phyloP scores from a whole-genome alignment of 2,797 vertebrate species.

The Aythya fuligula region DNA sequence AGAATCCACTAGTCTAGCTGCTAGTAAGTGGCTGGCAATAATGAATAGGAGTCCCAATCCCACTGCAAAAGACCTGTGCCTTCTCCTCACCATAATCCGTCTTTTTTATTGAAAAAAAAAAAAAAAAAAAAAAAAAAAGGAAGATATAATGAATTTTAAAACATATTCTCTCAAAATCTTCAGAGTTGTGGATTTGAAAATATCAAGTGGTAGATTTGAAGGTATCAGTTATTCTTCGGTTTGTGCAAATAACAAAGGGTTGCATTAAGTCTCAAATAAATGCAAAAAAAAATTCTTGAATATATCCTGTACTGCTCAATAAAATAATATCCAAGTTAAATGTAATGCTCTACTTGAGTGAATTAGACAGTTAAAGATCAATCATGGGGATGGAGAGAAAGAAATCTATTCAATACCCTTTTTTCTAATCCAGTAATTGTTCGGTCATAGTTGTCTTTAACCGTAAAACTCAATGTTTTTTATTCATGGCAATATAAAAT shows the following conservation, averaged over 20 bases:
- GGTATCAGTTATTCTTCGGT: not conserved
- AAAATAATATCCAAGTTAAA: not conserved
- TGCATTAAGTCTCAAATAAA: not conserved
- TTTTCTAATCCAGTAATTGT: not conserved
- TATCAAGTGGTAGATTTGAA: not conserved
- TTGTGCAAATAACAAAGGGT: not conserved
- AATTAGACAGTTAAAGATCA: not conserved
- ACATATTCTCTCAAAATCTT: not conserved
- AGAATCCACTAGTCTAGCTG: not conserved
- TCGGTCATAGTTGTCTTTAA: not conserved
- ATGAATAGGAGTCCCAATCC: not conserved
- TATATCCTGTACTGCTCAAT: not conserved
- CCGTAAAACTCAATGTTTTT: not conserved
- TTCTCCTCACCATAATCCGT: not conserved
- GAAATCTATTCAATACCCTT: not conserved
- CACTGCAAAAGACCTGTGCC: not conserved
- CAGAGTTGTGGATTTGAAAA: not conserved
- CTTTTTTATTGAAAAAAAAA: not conserved
- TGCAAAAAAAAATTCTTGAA: not conserved
- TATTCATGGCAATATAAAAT: not conserved
- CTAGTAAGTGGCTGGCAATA: not conserved
- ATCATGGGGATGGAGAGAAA: not conserved
- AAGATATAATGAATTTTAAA: not conserved
- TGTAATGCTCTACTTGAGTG: not conserved
- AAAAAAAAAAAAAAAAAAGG: not conserved